Base-by-base conservation (phyloP, 1,140 invertebrate species). In the Battus philenor region DNA sequence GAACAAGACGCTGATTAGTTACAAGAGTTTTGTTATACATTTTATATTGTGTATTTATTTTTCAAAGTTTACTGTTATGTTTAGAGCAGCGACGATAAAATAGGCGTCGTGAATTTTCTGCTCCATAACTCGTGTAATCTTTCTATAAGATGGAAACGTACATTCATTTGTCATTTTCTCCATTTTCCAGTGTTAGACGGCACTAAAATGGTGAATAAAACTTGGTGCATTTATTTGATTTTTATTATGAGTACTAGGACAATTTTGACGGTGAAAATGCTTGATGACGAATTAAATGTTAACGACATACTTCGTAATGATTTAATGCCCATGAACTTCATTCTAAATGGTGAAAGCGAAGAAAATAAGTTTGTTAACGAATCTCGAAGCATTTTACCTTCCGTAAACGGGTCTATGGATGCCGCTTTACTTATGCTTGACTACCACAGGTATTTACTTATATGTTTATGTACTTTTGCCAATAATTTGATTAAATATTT, bases 381-480 rank as follows among this genome's bases (percentile, higher is more conserved):
- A 3, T 15, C 22, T 11, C 1, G 20, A 9, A 51, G 36, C 32
- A 27, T 36, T 22, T 10, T 54, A 24, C 38, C 61, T 11, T 51
- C 54, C 0, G 36, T 67, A 0, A 87, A 89, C 62, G 90, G 90
- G 3, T 87, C 87, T 1, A 87, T 90, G 5, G 68, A 85, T 24
- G 85, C 86, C 4, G 90, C 90, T 0, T 68, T 91, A 8, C 79
- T 84, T 13, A 87, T 88, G 6, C 88, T 91, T 78, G 71, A 80
- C 51, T 91, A 86, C 75, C 90, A 91, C 64, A 90, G 90, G 90
- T 91, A 81, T n/a, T n/a, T n/a, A n/a, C n/a, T n/a, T n/a, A n/a
- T n/a, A n/a, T n/a, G n/a, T n/a, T n/a, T n/a, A n/a, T n/a, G n/a
- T n/a, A n/a, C n/a, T n/a, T n/a, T n/a, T n/a, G n/a, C n/a, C n/a